Conservation (phyloP, 2,113 vertebrate species). For the Amblyopsis rosae region DNA sequence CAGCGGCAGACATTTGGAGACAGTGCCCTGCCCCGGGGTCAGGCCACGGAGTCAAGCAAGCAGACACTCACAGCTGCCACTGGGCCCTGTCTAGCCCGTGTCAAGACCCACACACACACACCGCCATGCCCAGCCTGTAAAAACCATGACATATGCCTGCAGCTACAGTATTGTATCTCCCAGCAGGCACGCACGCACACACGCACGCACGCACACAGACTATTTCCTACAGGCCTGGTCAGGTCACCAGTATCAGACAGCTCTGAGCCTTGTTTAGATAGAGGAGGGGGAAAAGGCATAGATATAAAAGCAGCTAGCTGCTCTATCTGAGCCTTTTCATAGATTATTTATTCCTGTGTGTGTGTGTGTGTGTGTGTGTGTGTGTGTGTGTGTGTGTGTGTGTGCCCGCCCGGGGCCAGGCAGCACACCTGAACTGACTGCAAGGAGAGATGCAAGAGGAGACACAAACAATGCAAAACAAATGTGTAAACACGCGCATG, state of each 20-base stretch:
- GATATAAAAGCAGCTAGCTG: constrained; percentile 23
- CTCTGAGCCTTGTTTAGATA: constrained; percentile 11
- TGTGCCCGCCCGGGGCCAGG: not conserved
- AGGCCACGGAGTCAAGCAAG: constrained; percentile 5
- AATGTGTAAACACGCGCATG: constrained; percentile 6
- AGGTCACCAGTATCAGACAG: constrained; percentile 4
- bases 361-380: not conserved
- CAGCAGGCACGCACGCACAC: constrained; percentile 7
- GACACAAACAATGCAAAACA: not conserved
- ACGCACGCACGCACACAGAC: not conserved
- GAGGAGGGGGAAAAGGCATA: constrained; percentile 6
- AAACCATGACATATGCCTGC: constrained; percentile 17
- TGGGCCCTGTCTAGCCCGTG: not conserved
- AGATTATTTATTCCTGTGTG: constrained; percentile 48
- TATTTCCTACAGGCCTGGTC: constrained; percentile 14
- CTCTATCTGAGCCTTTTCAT: constrained; percentile 40
- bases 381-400: constrained; percentile 10
- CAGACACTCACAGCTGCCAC: constrained; percentile 7
- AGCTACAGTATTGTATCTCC: not conserved
- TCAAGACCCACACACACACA: constrained; percentile 13
- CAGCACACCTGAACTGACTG: not conserved
- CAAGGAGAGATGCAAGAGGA: constrained; percentile 10
- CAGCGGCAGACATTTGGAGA: too few species aligned
- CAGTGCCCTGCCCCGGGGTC: not conserved
- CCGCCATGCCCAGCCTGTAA: constrained; percentile 4